These are phyloP conservation scores for Bugula neritina DNA, from an alignment of 2,888 invertebrate species.

Conservation along the genomic window DNA sequence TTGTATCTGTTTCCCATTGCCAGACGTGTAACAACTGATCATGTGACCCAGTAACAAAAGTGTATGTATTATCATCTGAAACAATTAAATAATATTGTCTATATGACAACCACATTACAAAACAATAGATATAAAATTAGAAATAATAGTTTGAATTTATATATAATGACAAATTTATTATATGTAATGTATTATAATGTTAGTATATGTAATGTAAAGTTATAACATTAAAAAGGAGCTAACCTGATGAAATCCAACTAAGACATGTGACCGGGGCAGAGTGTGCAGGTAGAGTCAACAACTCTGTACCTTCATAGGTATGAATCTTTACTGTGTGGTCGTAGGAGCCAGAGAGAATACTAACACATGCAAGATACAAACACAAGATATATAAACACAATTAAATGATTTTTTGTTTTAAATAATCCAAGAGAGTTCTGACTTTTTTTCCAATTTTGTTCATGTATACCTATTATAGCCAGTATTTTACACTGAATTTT, in stretches of 20 bases:
- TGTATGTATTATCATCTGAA: constrained; percentile 23
- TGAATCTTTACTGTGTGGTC: constrained; percentile 87
- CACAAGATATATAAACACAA: neutral
- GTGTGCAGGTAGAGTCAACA: constrained; percentile 78
- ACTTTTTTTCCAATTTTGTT: neutral
- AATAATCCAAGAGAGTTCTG: no score
- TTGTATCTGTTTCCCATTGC: constrained; percentile 59
- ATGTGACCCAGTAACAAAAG: constrained; percentile 67
- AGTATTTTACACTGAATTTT: no score
- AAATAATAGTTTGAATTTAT: no score
- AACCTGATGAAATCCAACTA: constrained; percentile 63
- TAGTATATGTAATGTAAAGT: no score
- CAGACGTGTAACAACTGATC: constrained; percentile 86
- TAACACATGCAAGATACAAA: constrained; percentile 44
- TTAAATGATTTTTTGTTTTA: neutral
- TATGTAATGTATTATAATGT: no score
- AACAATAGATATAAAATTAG: no score
- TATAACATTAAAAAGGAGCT: no score
- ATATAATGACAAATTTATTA: no score
- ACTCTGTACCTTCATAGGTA: constrained; percentile 77
- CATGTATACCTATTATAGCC: no score
- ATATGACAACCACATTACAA: no score
- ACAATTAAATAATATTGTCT: no score
- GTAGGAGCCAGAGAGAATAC: constrained; percentile 86
- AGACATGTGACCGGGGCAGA: constrained; percentile 80